These are phyloP conservation scores for Campoletis raptor DNA, from an alignment of 2,888 invertebrate genomes.

Conservation along the genomic window DNA sequence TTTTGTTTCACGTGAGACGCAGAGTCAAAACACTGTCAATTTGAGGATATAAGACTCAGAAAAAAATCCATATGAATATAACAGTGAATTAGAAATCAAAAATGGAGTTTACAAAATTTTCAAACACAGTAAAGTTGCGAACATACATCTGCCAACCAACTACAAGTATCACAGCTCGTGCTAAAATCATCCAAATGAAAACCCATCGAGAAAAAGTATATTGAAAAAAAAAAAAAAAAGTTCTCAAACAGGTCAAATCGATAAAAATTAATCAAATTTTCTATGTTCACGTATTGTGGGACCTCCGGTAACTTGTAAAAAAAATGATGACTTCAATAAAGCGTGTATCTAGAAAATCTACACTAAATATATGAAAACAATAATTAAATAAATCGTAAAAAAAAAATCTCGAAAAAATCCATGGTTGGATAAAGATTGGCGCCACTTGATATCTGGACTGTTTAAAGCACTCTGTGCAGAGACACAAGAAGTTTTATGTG, in stretches of 20 bases:
- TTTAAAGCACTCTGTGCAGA: constrained; percentile 43
- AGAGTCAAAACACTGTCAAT: background rate
- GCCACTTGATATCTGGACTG: constrained; percentile 71
- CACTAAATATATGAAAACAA: background rate
- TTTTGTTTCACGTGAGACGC: background rate
- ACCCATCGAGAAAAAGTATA: background rate
- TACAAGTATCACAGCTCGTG: background rate
- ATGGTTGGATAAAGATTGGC: constrained; percentile 60
- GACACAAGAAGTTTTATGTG: constrained; percentile 2
- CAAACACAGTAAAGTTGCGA: background rate
- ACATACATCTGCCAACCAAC: background rate
- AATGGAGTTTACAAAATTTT: background rate
- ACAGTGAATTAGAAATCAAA: background rate
- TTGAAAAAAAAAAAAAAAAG: background rate
- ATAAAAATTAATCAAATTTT: background rate
- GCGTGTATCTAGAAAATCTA: background rate
- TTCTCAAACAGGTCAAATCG: background rate
- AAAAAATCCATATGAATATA: background rate
- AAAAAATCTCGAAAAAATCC: background rate
- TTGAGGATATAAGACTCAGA: background rate
- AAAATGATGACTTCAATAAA: background rate
- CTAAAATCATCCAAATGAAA: background rate
- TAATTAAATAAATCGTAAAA: background rate
- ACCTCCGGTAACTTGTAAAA: background rate
- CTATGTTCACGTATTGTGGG: background rate